Conservation (phyloP, 2,113 vertebrate species). For the Pungitius pungitius region DNA sequence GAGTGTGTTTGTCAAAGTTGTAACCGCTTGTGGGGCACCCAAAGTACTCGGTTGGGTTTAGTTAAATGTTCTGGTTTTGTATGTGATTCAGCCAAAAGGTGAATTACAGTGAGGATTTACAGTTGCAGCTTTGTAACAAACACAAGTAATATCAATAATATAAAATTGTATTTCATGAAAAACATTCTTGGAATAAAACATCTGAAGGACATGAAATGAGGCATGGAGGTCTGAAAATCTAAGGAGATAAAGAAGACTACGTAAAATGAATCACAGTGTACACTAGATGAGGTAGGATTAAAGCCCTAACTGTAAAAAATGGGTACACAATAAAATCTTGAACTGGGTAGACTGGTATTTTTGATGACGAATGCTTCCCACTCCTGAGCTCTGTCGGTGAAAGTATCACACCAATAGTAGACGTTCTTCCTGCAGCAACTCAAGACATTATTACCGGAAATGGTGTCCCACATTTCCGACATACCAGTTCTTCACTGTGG, state of each 20-base stretch:
- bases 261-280: background rate
- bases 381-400: background rate
- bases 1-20: background rate
- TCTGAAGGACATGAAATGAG: background rate
- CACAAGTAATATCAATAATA: background rate
- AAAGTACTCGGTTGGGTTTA: background rate
- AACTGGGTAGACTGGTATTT: background rate
- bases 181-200: background rate
- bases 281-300: background rate
- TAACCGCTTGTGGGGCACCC: background rate
- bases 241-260: background rate
- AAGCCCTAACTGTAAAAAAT: background rate
- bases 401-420: constrained; percentile 8
- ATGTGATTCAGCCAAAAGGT: background rate
- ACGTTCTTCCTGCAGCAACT: constrained; percentile 16
- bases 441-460: constrained; percentile 6
- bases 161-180: background rate
- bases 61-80: background rate
- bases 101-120: background rate
- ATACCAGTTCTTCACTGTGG: constrained; percentile 1
- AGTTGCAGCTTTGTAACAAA: background rate
- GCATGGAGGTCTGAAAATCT: background rate
- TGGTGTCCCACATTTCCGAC: background rate
- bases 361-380: constrained; percentile 3
- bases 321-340: background rate